Evolutionary conservation across 2,113 vertebrate species (phyloP), one percentile per base, ranked within the genome.

Genomic region (Myotis lucifugus): DNA sequence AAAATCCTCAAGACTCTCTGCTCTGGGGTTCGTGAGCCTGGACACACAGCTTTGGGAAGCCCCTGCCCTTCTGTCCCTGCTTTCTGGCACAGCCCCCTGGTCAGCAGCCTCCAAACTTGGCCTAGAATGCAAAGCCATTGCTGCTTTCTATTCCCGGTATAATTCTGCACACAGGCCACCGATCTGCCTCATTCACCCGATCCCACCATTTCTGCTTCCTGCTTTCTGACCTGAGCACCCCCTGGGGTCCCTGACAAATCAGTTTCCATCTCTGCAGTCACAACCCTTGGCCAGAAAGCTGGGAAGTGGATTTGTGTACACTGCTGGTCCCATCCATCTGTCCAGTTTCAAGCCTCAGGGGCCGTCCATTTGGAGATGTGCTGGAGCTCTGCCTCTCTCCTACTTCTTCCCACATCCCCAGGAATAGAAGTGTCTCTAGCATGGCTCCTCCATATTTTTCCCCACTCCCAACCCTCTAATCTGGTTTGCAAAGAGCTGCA

Each of bases 191-290:
- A 2, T 40, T 66, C 21, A 3, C 25, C 14, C 19, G 48, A 21
- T 72, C 85, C 8, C 5, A 15, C 52, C 6, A 25, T 18, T 85
- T 73, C 72, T 37, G n/a, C 19, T 87, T 81, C 81, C 88, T 81
- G 37, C 50, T 82, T 90, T 78, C 72, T 83, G 46, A 83, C 61
- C 40, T 79, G 34, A 83, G 67, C 59, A 95, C 15, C 46, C 23
- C 25, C n/a, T 70, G 66, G 48, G 66, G 48, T n/a, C 40, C 40
- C 40, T 73, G 73, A 88, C 78, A 92, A 64, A 85, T 59, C 21
- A 29, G 74, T 56, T 95, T 93, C 92, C 23, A 15, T 46, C 46
- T 93, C 64, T 94, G 76, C 66, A 66, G 72, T 72, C 86, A 61
- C 46, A 61, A 34, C 2, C 25, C 17, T 64, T 1, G 0, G n/a